These are phyloP conservation scores for Miichthys miiuy DNA, from an alignment of 2,797 vertebrate species.

Conservation along the genomic window DNA sequence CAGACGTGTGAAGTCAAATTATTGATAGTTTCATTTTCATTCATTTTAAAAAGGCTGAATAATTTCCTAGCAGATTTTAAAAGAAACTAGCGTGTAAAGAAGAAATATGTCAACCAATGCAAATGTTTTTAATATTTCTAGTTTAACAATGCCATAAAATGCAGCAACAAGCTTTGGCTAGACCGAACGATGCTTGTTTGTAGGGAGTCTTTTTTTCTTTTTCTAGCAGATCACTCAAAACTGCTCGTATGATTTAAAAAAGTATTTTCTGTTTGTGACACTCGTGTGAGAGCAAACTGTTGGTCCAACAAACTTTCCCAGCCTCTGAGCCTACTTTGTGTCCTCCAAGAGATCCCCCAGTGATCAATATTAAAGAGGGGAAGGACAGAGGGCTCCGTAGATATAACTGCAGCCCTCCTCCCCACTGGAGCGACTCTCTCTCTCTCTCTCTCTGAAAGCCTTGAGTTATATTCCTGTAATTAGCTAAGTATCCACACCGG, in stretches of 20 bases:
- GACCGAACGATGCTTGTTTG: background rate
- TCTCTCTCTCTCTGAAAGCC: slow-evolving; percentile 51
- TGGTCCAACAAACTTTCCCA: slow-evolving; percentile 66
- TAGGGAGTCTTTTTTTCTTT: background rate
- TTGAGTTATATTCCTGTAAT: slow-evolving; percentile 79
- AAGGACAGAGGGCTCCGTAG: slow-evolving; percentile 76
- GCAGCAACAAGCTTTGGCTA: background rate
- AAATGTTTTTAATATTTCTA: background rate
- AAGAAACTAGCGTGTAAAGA: background rate
- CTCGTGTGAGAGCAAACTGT: slow-evolving; percentile 66
- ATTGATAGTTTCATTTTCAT: too few species aligned
- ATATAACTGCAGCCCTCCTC: slow-evolving; percentile 48
- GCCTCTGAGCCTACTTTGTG: slow-evolving; percentile 53
- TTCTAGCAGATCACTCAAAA: background rate
- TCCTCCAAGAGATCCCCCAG: slow-evolving; percentile 67
- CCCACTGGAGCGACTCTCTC: slow-evolving; percentile 48
- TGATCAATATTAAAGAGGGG: slow-evolving; percentile 81
- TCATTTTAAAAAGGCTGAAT: background rate
- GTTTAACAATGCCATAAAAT: too few species aligned
- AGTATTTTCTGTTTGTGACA: slow-evolving; percentile 30
- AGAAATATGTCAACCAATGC: background rate
- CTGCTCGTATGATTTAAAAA: background rate
- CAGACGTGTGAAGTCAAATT: too few species aligned
- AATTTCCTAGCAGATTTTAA: background rate
- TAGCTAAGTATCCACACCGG: slow-evolving; percentile 74